A percentile compares a stretch with the other conserved stretches of the same genome.
These are phyloP conservation scores for Suricata suricatta DNA, from an alignment of 2,113 vertebrate species.

Conservation along the genomic window DNA sequence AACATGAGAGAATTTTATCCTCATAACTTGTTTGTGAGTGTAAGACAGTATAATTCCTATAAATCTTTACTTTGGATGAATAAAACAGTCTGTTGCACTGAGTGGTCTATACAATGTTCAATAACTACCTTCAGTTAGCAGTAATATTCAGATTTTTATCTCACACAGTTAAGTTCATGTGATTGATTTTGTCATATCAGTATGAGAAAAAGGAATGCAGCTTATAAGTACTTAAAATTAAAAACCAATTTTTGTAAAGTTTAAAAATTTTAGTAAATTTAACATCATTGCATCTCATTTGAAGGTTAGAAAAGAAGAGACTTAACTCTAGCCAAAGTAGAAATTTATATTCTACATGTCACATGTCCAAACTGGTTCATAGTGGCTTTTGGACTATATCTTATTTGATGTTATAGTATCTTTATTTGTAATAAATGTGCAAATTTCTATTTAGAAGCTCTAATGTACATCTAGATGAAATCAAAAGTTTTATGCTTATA, in stretches of 20 bases:
- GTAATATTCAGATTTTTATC: conserved; percentile 63
- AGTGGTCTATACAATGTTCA: conserved; percentile 63
- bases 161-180: conserved; percentile 23
- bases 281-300: conserved; percentile 32
- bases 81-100: conserved; percentile 59
- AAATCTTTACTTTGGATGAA: conserved; percentile 63
- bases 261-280: conserved; percentile 74
- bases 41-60: conserved; percentile 66
- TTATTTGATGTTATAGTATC: conserved; percentile 40
- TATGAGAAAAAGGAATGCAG: conserved; percentile 45
- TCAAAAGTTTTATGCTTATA: conserved; percentile 54
- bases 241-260: conserved; percentile 49
- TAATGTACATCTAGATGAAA: conserved; percentile 66
- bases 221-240: conserved; percentile 57
- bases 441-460: conserved; percentile 58
- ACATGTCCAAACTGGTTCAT: conserved; percentile 10
- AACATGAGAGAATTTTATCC: conserved; percentile 82
- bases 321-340: conserved; percentile 52
- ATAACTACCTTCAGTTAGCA: conserved; percentile 40
- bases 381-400: conserved; percentile 47
- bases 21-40: conserved; percentile 78
- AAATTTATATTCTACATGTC: conserved; percentile 63
- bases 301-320: conserved; percentile 55
- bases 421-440: conserved; percentile 68
- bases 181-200: conserved; percentile 52